Evolutionary conservation across 2,888 invertebrate genomes (phyloP).

Genomic region (Eledona agricola): DNA sequence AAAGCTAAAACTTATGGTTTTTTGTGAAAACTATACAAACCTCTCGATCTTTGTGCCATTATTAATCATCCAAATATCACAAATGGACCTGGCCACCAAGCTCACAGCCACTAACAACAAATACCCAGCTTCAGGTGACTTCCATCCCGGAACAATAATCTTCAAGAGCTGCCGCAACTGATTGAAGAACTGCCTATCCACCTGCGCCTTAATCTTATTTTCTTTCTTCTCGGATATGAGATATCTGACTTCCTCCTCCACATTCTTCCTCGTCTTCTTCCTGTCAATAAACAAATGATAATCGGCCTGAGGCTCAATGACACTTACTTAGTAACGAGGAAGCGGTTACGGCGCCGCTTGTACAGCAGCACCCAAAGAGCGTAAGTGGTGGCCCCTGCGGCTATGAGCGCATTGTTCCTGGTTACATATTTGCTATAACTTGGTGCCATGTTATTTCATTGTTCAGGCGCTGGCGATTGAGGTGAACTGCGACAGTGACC

Average conservation of each 20-base stretch:
- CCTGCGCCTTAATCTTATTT: conserved; percentile 74
- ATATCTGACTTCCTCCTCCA: conserved; percentile 80
- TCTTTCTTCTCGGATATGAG: conserved; percentile 77
- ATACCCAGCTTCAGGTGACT: conserved; percentile 79
- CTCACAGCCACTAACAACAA: conserved; percentile 79
- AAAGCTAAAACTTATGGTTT: no score
- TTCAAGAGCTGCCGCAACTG: conserved; percentile 75
- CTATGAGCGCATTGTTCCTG: conserved; percentile 72
- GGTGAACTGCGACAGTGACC: conserved; percentile 5
- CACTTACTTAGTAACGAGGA: no score
- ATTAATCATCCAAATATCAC: conserved; percentile 97
- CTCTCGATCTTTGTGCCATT: conserved; percentile 94
- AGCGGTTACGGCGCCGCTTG: no score
- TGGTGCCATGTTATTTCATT: conserved; percentile 71
- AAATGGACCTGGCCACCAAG: conserved; percentile 87
- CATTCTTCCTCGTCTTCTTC: conserved; percentile 65
- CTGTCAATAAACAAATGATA: conserved; percentile 47
- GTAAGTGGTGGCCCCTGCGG: conserved; percentile 71
- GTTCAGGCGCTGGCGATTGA: no score
- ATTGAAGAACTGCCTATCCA: conserved; percentile 77
- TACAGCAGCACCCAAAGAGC: conserved; percentile 67
- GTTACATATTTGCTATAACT: conserved; percentile 78
- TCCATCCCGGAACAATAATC: conserved; percentile 82
- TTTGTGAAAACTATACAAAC: no score
- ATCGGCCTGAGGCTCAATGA: no score